phyloP scores from a whole-genome alignment of 2,888 invertebrate species.

The Mimachlamys varia region DNA sequence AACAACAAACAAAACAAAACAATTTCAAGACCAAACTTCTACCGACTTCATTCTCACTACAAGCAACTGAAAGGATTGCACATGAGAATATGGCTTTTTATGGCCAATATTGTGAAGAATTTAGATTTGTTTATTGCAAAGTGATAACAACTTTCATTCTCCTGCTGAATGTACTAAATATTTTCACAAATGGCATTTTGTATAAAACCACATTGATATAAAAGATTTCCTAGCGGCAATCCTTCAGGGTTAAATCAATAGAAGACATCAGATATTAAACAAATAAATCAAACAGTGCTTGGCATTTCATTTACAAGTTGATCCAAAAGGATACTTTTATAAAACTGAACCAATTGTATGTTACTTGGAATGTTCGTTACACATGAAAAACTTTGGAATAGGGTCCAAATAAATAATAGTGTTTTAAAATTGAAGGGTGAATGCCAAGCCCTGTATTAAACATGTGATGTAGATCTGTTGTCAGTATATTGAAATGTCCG shows the following conservation, averaged over 20 bases:
- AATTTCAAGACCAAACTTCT: not conserved
- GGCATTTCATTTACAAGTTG: not conserved
- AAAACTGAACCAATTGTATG: not conserved
- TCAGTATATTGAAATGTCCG: constrained; percentile 30
- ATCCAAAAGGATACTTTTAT: not conserved
- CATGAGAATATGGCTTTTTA: not conserved
- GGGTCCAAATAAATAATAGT: not conserved
- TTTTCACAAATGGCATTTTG: not conserved
- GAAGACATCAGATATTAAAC: constrained; percentile 32
- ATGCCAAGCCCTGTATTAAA: not conserved
- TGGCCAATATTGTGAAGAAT: not conserved
- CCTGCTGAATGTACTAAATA: not conserved
- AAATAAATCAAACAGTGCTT: not conserved
- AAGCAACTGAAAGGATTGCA: constrained; percentile 1
- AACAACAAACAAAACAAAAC: not conserved
- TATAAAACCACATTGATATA: not conserved
- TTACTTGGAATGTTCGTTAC: not conserved
- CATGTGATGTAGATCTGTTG: constrained; percentile 8
- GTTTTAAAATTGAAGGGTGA: not conserved
- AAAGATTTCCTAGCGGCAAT: not conserved
- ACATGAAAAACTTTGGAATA: no score
- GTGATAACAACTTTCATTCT: not conserved
- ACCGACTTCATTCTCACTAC: not conserved
- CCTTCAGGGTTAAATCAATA: constrained; percentile 27
- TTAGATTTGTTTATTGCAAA: not conserved